A percentile compares a stretch with the other conserved stretches of the same genome.
These are phyloP conservation scores for Todiramphus saurophagus DNA, from an alignment of 2,113 vertebrate genomes.

Conservation along the genomic window DNA sequence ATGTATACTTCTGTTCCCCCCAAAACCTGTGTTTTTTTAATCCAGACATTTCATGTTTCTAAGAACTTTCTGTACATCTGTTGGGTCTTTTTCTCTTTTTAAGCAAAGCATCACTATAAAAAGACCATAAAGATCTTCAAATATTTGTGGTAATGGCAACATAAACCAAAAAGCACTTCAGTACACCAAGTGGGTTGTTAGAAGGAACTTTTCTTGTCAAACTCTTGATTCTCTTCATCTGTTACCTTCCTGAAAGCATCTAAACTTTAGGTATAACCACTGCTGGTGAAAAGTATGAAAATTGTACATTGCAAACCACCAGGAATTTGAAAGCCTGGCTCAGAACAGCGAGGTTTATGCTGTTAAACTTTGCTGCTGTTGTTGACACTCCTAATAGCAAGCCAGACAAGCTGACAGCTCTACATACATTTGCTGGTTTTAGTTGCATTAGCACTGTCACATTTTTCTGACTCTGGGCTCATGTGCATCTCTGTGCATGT, in stretches of 20 bases:
- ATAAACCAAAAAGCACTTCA: background rate
- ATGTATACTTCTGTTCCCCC: background rate
- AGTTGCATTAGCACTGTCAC: background rate
- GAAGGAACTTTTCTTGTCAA: background rate
- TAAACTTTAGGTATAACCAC: background rate
- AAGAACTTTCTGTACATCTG: background rate
- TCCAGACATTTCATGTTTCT: background rate
- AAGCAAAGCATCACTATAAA: background rate
- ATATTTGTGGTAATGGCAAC: background rate
- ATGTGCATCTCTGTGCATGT: accelerated
- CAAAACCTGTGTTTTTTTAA: background rate
- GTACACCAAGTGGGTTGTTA: background rate
- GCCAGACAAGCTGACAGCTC: background rate
- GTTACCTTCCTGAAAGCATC: background rate
- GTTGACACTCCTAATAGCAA: background rate
- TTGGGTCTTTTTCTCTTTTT: background rate
- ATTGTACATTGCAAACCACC: background rate
- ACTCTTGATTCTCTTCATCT: background rate
- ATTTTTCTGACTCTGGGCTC: background rate
- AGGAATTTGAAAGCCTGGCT: background rate
- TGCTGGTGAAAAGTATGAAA: background rate
- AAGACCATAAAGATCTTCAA: background rate
- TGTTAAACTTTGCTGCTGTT: background rate
- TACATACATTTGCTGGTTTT: background rate
- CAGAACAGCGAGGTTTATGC: background rate